A percentile compares a stretch with the other conserved stretches of the same genome.
Conservation (phyloP, 2,888 invertebrate species). For the Diogma glabrata region DNA sequence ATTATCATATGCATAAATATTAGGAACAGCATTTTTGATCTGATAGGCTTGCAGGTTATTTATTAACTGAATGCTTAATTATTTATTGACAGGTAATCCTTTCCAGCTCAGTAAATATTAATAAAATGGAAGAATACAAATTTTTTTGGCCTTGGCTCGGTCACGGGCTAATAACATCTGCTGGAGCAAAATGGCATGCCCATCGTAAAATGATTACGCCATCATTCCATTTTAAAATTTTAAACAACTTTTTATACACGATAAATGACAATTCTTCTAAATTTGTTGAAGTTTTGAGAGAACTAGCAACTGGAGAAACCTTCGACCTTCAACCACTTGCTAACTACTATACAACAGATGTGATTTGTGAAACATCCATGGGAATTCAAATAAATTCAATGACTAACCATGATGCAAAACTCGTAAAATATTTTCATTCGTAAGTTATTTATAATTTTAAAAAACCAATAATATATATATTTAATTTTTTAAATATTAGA, state of each 20-base stretch:
- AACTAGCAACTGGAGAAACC: conserved; percentile 24
- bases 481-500: too few relatives aligned
- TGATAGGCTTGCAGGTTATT: too few relatives aligned
- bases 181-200: conserved; percentile 38
- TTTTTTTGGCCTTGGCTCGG: conserved; percentile 39
- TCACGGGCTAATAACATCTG: conserved; percentile 36
- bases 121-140: conserved; percentile 36
- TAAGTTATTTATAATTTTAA: background rate
- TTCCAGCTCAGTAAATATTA: conserved; percentile 35
- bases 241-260: conserved; percentile 38
- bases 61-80: too few relatives aligned
- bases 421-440: background rate
- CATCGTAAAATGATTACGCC: conserved; percentile 43
- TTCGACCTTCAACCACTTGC: conserved; percentile 41
- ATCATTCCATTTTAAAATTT: conserved; percentile 41
- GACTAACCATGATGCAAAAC: background rate
- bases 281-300: conserved; percentile 32
- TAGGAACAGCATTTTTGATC: too few relatives aligned
- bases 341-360: conserved; percentile 39
- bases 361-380: conserved; percentile 31
- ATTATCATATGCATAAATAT: too few relatives aligned
- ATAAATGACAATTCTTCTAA: conserved; percentile 39
- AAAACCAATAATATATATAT: too few relatives aligned
- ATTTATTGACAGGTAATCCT: conserved; percentile 27
- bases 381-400: conserved; percentile 1